Evolutionary conservation across 2,113 vertebrate genomes (phyloP).

Genomic region (Pandion haliaetus): DNA sequence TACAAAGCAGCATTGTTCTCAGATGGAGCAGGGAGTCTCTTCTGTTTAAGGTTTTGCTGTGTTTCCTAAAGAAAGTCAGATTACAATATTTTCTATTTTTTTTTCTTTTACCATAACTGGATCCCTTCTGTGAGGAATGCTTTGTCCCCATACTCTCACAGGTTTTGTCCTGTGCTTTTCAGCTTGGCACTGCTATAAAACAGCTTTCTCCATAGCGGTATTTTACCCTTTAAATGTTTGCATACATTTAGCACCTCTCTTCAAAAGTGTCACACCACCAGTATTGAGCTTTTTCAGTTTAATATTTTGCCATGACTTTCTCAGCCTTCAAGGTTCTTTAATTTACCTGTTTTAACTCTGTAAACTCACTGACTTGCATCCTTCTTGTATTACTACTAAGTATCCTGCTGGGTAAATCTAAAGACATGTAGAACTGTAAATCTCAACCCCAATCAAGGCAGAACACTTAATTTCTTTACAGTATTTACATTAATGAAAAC

Average conservation of each 20-base stretch:
- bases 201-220: neutral
- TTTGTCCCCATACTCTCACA: neutral
- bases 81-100: neutral
- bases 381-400: neutral
- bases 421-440: neutral
- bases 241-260: neutral
- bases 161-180: neutral
- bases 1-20: neutral
- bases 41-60: neutral
- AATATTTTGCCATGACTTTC: neutral
- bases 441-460: neutral
- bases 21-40: neutral
- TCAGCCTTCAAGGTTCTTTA: neutral
- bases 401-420: neutral
- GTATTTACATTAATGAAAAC: neutral
- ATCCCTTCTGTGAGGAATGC: neutral
- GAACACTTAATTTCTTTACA: neutral
- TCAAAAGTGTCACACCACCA: neutral
- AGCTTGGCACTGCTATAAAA: neutral
- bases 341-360: neutral
- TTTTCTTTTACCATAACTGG: neutral
- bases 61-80: neutral
- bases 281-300: neutral
- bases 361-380: neutral
- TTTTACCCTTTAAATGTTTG: neutral